phyloP scores from a whole-genome alignment of 2,797 vertebrate genomes.

The Galagoides demidoff region DNA sequence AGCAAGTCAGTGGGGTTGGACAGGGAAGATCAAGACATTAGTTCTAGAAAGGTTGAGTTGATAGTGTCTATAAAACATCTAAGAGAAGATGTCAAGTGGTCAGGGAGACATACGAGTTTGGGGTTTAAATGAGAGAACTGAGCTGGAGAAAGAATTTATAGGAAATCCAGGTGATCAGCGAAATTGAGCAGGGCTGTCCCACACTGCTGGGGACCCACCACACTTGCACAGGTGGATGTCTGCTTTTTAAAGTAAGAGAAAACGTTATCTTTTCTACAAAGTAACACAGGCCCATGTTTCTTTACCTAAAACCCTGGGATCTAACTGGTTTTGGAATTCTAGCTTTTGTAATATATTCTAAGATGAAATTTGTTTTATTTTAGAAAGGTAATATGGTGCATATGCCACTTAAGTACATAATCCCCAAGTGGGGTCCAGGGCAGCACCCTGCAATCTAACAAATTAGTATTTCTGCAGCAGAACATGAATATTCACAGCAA shows the following conservation, averaged over 20 bases:
- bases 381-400: not conserved
- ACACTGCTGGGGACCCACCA: not conserved
- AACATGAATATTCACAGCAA: slow-evolving; percentile 39
- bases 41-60: not conserved
- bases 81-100: not conserved
- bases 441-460: not conserved
- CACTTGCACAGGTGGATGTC: not conserved
- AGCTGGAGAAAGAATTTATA: not conserved
- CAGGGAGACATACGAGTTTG: not conserved
- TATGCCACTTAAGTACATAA: not conserved
- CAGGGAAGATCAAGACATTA: not conserved
- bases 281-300: not conserved
- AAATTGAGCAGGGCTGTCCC: not conserved
- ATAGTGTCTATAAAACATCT: not conserved
- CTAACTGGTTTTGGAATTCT: not conserved
- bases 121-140: not conserved
- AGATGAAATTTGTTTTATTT: not conserved
- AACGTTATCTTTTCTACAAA: not conserved
- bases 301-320: not conserved
- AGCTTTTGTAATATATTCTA: not conserved
- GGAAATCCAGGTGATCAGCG: not conserved
- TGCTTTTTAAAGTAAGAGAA: not conserved
- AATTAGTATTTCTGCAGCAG: slow-evolving; percentile 11
- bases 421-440: not conserved
- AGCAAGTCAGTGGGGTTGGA: not conserved